Evolutionary conservation across 2,888 invertebrate genomes (phyloP).

Genomic region (Pandemis cinnamomeana): DNA sequence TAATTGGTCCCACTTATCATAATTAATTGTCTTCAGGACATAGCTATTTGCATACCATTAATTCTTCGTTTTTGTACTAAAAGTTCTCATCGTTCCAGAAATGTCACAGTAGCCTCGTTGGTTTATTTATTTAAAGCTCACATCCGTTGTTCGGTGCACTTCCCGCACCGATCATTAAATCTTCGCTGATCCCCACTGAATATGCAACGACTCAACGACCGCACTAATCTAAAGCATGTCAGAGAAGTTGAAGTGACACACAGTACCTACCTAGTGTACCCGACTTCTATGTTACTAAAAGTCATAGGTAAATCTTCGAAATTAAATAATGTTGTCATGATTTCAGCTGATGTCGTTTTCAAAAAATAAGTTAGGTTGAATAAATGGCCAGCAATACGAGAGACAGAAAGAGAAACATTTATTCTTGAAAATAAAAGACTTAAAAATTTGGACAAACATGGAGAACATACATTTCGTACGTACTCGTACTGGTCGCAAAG

Average conservation of each 20-base stretch:
- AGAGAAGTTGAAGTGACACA: neutral
- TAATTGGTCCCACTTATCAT: neutral
- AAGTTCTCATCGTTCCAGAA: slow-evolving; percentile 6
- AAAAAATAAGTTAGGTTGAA: too few species aligned
- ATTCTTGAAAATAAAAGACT: too few species aligned
- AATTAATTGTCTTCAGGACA: neutral
- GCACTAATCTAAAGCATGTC: neutral
- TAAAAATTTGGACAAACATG: too few species aligned
- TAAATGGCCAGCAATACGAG: too few species aligned
- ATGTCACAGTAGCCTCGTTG: slow-evolving; percentile 54
- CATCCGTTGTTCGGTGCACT: slow-evolving; percentile 61
- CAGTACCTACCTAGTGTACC: too few species aligned
- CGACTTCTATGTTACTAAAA: neutral
- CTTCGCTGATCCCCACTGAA: slow-evolving; percentile 64
- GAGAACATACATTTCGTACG: too few species aligned
- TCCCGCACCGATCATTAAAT: slow-evolving; percentile 62
- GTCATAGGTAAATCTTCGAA: too few species aligned
- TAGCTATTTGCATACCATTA: neutral
- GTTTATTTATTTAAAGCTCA: slow-evolving; percentile 70
- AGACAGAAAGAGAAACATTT: too few species aligned
- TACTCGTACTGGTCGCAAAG: too few species aligned
- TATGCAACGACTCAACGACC: slow-evolving; percentile 57
- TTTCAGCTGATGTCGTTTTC: too few species aligned
- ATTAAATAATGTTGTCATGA: too few species aligned
- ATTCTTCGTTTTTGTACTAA: neutral